Conservation (phyloP, 2,113 vertebrate species). For the Onychostruthus taczanowskii region DNA sequence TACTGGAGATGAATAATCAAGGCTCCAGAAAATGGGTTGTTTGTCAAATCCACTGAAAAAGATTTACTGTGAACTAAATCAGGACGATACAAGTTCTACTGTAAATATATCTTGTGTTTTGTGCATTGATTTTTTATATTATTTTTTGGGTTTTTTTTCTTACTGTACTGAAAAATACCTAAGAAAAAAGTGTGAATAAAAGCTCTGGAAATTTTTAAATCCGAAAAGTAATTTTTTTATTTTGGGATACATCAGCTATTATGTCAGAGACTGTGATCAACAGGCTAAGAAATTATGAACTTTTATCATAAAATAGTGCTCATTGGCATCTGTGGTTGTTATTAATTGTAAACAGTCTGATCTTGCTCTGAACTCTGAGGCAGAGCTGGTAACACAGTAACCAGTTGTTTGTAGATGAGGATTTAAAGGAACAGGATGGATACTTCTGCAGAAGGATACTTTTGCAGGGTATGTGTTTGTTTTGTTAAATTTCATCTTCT, state of each 20-base stretch:
- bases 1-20: not conserved
- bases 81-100: not conserved
- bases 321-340: not conserved
- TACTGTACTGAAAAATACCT: not conserved
- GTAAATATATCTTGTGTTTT: not conserved
- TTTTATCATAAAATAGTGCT: not conserved
- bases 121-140: not conserved
- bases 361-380: not conserved
- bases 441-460: not conserved
- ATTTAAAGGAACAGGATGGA: not conserved
- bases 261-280: not conserved
- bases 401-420: not conserved
- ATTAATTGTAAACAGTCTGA: not conserved
- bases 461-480: not conserved
- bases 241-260: not conserved
- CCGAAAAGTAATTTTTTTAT: not conserved
- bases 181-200: not conserved
- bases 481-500: not conserved
- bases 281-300: not conserved
- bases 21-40: not conserved
- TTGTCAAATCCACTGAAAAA: not conserved
- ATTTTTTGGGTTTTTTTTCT: not conserved
- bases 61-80: not conserved
- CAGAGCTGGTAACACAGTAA: not conserved
- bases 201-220: not conserved